Evolutionary conservation across 1,140 invertebrate species (phyloP).

Genomic region (Rhagoletis pomonella): DNA sequence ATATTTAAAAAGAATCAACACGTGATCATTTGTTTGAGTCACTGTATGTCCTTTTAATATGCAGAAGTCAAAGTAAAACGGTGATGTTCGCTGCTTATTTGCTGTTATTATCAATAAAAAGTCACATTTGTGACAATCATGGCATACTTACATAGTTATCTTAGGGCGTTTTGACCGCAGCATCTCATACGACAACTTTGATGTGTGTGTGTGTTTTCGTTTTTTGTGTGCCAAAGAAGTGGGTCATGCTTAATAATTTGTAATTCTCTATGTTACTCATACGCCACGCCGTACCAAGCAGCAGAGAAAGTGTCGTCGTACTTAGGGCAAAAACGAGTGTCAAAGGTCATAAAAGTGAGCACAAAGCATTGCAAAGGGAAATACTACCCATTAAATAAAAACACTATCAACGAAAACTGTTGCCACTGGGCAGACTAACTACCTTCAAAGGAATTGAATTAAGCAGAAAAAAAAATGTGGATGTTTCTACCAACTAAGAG

Average conservation of each 20-base stretch:
- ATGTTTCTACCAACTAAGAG: too few species aligned
- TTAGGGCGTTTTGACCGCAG: conserved; percentile 8
- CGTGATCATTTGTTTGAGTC: too few species aligned
- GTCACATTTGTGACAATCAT: conserved; percentile 39
- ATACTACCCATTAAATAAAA: background rate
- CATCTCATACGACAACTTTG: background rate
- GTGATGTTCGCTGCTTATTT: conserved; percentile 13
- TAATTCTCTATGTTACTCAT: conserved; percentile 30
- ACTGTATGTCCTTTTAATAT: background rate
- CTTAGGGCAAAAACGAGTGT: conserved; percentile 6
- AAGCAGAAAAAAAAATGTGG: background rate
- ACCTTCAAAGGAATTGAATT: conserved; percentile 4
- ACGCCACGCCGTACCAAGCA: background rate
- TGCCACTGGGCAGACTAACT: background rate
- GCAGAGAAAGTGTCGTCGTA: background rate
- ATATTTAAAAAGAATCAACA: too few species aligned
- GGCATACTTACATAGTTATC: conserved; percentile 2
- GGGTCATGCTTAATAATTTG: conserved; percentile 29
- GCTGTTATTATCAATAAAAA: conserved; percentile 39
- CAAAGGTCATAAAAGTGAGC: conserved; percentile 27
- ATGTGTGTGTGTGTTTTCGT: background rate
- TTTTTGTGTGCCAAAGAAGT: background rate
- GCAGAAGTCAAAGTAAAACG: conserved; percentile 17
- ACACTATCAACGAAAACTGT: background rate
- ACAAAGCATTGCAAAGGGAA: conserved; percentile 6